Percentiles rank a stretch among this genome's conserved stretches.
Conservation (phyloP, 2,113 vertebrate species). For the Prunella fulvescens region DNA sequence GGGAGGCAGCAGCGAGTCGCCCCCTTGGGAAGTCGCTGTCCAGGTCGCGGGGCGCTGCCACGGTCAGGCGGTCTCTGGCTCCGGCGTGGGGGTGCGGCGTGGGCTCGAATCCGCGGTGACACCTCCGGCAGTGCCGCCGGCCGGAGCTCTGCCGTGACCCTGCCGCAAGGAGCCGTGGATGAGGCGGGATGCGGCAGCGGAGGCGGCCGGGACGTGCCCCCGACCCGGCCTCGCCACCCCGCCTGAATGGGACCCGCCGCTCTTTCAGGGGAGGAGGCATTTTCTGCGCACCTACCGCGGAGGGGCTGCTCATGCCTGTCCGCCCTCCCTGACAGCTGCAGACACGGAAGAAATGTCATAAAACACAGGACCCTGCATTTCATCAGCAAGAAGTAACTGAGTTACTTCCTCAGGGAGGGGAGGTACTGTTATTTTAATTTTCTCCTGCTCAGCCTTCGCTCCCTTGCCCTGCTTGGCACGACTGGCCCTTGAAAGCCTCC, state of each 20-base stretch:
- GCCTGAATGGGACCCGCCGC: not conserved
- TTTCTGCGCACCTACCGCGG: not conserved
- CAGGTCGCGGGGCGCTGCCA: not conserved
- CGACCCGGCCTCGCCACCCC: not conserved
- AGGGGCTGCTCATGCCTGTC: not conserved
- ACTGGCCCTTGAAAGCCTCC: slow-evolving; percentile 60
- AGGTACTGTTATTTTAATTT: not conserved
- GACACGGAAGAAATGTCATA: not conserved
- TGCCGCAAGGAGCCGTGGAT: not conserved
- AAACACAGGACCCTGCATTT: not conserved
- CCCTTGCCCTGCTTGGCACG: not conserved
- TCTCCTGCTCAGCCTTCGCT: not conserved
- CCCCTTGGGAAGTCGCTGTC: not conserved
- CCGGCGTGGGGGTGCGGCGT: not conserved
- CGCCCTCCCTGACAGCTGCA: not conserved
- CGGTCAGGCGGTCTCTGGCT: not conserved
- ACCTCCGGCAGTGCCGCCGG: not conserved
- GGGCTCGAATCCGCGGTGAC: not conserved
- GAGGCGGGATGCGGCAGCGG: not conserved
- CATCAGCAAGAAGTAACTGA: not conserved
- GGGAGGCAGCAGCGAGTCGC: not conserved
- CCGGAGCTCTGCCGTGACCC: not conserved
- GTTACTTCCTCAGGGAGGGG: not conserved
- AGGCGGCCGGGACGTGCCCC: not conserved
- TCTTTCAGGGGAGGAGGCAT: not conserved